Percentiles rank a stretch among this genome's conserved stretches.
These are phyloP conservation scores for Piscicola geometra DNA, from an alignment of 2,888 invertebrate genomes.

Conservation along the genomic window DNA sequence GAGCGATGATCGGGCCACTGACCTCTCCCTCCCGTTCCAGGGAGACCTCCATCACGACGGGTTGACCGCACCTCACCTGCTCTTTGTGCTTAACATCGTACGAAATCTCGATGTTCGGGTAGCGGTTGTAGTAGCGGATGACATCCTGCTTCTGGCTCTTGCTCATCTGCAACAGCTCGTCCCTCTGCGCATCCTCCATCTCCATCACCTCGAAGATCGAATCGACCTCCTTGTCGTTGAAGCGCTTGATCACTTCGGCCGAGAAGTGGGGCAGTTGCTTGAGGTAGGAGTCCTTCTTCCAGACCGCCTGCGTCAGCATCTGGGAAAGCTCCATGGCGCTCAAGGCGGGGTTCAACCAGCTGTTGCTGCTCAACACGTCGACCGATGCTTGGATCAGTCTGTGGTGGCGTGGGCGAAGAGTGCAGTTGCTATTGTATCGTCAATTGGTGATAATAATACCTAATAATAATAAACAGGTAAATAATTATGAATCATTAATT, in stretches of 20 bases:
- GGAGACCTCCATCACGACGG: slow-evolving; percentile 80
- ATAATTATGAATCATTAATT: no score
- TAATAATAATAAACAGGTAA: no score
- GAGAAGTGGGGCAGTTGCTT: slow-evolving; percentile 94
- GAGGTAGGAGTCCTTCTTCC: slow-evolving; percentile 95
- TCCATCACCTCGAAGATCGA: slow-evolving; percentile 95
- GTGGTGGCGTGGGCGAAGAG: no score
- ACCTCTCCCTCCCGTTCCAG: slow-evolving; percentile 94
- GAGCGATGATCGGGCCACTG: slow-evolving; percentile 92
- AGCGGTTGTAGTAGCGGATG: slow-evolving; percentile 94
- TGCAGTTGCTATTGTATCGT: no score
- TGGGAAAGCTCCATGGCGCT: slow-evolving; percentile 99
- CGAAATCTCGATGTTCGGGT: slow-evolving; percentile 93
- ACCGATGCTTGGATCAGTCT: slow-evolving; percentile 71
- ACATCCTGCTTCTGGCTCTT: slow-evolving; percentile 93
- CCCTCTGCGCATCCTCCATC: slow-evolving; percentile 78
- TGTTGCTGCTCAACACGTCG: slow-evolving; percentile 84
- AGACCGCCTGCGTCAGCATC: slow-evolving; percentile 99
- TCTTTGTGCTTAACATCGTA: slow-evolving; percentile 83
- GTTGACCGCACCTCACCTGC: slow-evolving; percentile 60
- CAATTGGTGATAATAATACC: no score
- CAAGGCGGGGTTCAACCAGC: slow-evolving; percentile 95
- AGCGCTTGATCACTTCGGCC: slow-evolving; percentile 78
- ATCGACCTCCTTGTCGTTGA: slow-evolving; percentile 83
- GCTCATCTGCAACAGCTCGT: slow-evolving; percentile 66